Evolutionary conservation across 2,797 vertebrate species (phyloP).

Genomic region (Chelon labrosus): DNA sequence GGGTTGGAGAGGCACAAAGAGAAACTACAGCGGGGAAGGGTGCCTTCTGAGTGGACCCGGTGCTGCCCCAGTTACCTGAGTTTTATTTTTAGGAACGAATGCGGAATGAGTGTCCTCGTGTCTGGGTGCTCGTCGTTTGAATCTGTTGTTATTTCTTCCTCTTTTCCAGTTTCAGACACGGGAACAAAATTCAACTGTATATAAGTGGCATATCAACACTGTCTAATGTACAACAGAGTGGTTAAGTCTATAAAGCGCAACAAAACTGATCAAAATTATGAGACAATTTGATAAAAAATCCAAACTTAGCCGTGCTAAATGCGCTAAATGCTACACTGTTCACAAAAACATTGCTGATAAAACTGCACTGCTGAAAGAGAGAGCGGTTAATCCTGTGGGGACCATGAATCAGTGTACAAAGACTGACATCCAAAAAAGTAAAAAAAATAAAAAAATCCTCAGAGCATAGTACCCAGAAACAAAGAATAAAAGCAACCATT

Average conservation of each 20-base stretch:
- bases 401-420: neutral
- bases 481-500: neutral
- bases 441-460: neutral
- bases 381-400: neutral
- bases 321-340: neutral
- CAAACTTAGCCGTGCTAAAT: neutral
- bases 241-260: neutral
- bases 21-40: slow-evolving; percentile 35
- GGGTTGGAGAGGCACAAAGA: slow-evolving; percentile 44
- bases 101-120: slow-evolving; percentile 3
- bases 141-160: slow-evolving; percentile 8
- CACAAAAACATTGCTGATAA: neutral
- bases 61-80: slow-evolving; percentile 59
- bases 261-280: neutral
- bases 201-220: neutral
- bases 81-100: slow-evolving; percentile 54
- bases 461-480: neutral
- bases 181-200: neutral
- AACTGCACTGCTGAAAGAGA: neutral
- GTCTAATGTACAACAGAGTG: neutral
- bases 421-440: neutral
- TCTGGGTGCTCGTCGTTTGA: slow-evolving; percentile 1
- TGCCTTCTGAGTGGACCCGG: slow-evolving; percentile 38
- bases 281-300: neutral
- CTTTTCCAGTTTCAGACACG: slow-evolving; percentile 17